Evolutionary conservation across 2,113 vertebrate genomes (phyloP).

Genomic region (Neogobius melanostomus): DNA sequence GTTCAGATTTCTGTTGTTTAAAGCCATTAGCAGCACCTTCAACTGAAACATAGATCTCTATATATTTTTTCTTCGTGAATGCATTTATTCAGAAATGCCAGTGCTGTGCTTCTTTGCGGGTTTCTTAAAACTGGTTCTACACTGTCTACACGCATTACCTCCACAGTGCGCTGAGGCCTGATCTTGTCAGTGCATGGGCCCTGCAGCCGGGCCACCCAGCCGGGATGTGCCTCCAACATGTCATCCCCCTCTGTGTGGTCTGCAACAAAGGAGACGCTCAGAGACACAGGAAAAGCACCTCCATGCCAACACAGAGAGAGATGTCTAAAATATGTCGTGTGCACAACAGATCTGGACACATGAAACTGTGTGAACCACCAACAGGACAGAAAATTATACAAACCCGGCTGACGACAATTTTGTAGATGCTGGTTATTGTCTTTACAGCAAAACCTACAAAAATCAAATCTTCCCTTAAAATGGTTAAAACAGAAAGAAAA

Average conservation of each 20-base stretch:
- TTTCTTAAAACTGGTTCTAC: slow-evolving; percentile 78
- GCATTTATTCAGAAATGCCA: slow-evolving; percentile 74
- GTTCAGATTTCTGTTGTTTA: slow-evolving; percentile 36
- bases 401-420: neutral
- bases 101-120: slow-evolving; percentile 69
- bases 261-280: slow-evolving; percentile 72
- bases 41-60: slow-evolving; percentile 68
- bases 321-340: slow-evolving; percentile 80
- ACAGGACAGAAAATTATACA: neutral
- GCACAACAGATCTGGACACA: slow-evolving; percentile 34
- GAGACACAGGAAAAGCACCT: slow-evolving; percentile 68
- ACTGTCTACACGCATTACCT: slow-evolving; percentile 81
- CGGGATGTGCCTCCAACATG: slow-evolving; percentile 76
- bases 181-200: slow-evolving; percentile 77
- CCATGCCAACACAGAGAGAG: slow-evolving; percentile 74
- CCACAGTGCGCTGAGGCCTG: slow-evolving; percentile 75
- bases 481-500: too few species aligned
- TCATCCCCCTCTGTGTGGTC: slow-evolving; percentile 82
- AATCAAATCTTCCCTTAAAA: too few species aligned
- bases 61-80: slow-evolving; percentile 51
- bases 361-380: slow-evolving; percentile 6
- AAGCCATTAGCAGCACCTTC: slow-evolving; percentile 65
- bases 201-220: slow-evolving; percentile 80
- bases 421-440: too few species aligned
- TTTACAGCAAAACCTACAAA: too few species aligned